Conservation (phyloP, 2,888 invertebrate genomes). For the Chorisops tibialis region DNA sequence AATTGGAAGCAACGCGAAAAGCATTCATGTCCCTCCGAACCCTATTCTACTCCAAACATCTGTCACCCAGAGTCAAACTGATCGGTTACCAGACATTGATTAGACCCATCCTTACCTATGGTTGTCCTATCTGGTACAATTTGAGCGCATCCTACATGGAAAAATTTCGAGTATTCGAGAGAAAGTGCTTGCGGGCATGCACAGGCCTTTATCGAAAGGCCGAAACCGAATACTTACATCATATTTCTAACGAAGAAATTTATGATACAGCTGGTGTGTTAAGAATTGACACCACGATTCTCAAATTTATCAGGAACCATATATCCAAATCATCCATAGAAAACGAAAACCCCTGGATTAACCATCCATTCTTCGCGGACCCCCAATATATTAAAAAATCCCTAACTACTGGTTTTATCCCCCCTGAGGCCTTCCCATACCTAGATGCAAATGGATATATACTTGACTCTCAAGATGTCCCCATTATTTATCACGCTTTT, state of each 20-base stretch:
- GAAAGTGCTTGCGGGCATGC: slow-evolving; percentile 2
- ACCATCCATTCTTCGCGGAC: not conserved
- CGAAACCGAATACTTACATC: not conserved
- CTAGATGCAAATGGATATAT: not conserved
- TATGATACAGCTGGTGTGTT: too few relatives aligned
- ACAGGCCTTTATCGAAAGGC: not conserved
- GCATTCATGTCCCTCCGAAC: not conserved
- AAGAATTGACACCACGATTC: too few relatives aligned
- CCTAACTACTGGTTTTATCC: slow-evolving; percentile 6
- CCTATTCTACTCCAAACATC: slow-evolving; percentile 1
- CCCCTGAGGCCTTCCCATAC: slow-evolving; percentile 12
- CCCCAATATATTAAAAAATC: not conserved
- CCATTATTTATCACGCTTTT: not conserved
- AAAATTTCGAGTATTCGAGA: slow-evolving; percentile 7
- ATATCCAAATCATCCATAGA: not conserved
- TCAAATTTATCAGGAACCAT: too few relatives aligned
- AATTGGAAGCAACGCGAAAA: not conserved
- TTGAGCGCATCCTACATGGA: slow-evolving; percentile 10
- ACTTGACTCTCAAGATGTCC: not conserved
- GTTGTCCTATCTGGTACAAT: slow-evolving; percentile 14
- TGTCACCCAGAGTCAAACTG: not conserved
- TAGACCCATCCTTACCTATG: slow-evolving; percentile 10
- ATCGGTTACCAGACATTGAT: slow-evolving; percentile 1
- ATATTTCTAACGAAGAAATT: not conserved
- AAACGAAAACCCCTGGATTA: not conserved